These are phyloP conservation scores for Tribolium madens DNA, from an alignment of 1,140 invertebrate genomes.

Conservation along the genomic window DNA sequence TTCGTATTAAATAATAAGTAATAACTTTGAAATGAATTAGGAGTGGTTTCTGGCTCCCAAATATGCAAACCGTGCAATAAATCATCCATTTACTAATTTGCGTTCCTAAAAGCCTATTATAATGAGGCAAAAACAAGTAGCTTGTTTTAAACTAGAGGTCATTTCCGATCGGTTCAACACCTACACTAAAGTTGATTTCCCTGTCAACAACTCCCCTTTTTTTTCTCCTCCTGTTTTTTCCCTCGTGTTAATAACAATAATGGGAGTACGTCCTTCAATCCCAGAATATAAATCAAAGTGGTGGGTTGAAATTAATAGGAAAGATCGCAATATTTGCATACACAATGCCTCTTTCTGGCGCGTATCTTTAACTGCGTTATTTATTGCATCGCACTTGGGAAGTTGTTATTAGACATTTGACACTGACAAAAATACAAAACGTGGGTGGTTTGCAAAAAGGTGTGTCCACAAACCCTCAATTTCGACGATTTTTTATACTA, in stretches of 20 bases:
- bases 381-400: conserved; percentile 38
- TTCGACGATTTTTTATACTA: too few relatives aligned
- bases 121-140: not conserved
- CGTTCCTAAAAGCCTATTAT: not conserved
- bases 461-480: too few relatives aligned
- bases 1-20: too few relatives aligned
- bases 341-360: conserved; percentile 30
- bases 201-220: not conserved
- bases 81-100: not conserved
- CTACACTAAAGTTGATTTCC: not conserved
- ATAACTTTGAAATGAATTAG: not conserved
- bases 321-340: conserved; percentile 44
- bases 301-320: conserved; percentile 45
- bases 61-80: not conserved
- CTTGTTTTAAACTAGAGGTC: not conserved
- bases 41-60: not conserved
- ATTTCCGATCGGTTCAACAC: not conserved
- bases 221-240: not conserved
- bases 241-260: not conserved
- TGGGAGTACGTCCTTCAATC: conserved; percentile 26
- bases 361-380: conserved; percentile 31
- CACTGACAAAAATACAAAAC: conserved; percentile 18
- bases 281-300: conserved; percentile 1
- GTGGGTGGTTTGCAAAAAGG: conserved; percentile 11
- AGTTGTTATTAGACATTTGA: conserved; percentile 43